Evolutionary conservation across 2,888 invertebrate genomes (phyloP), one percentile per base, ranked within the genome.

Genomic region (Boloria euphrosyne): DNA sequence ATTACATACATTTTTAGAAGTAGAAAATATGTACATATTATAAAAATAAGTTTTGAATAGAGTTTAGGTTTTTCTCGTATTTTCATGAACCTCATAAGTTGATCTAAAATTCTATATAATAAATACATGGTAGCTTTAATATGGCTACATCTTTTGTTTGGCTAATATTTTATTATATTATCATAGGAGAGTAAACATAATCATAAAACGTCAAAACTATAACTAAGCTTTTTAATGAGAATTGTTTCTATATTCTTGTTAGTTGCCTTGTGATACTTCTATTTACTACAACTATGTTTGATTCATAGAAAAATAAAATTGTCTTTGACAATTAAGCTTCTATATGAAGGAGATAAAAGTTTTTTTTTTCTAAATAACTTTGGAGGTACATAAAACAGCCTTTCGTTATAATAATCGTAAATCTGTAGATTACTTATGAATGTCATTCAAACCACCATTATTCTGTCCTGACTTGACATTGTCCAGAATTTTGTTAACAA

Each of bases 401-500:
- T 92, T 92, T 88, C 80, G 90, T 90, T 89, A 83, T 78, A 80
- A 71, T 78, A 75, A 75, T 74, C 67, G 70, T 70, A 69, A 67
- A 66, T 71, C 65, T 69, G 71, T 72, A 70, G 53, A 31, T 74
- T 75, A 74, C 73, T 72, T 78, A 80, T 94, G 94, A 78, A 96
- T 90, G 73, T 97, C 96, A 77, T 96, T 95, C 71, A 97, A 89
- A 62, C 96, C 96, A 74, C 96, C 96, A 75, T 95, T 95, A 62
- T 94, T 94, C 79, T 95, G 95, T 44, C 98, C 98, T 69, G 94
- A 90, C 86, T 95, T 96, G 63, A 98, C 95, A 84, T 96, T 97
- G 68, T 97, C 97, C 86, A 98, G 91, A 67, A 98, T 95, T 89
- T 95, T 95, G 86, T 98, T 98, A 50, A 99, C 98, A 87, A 96